Conservation (phyloP, 1,140 invertebrate species). For the Geopemphigus sp. region DNA sequence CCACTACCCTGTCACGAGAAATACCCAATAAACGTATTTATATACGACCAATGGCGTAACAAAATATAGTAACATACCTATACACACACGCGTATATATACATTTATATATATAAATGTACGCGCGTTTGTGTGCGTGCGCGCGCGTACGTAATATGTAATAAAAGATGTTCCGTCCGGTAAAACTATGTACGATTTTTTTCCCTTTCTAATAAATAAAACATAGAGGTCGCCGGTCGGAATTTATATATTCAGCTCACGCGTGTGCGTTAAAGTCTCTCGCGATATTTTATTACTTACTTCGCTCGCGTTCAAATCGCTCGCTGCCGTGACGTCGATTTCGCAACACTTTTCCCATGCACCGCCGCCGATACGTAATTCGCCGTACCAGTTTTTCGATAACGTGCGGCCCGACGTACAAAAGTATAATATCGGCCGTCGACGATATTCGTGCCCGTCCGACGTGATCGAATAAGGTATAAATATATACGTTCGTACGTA, state of each 20-base stretch:
- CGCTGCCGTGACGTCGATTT: not conserved
- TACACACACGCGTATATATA: not conserved
- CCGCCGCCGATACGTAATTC: not conserved
- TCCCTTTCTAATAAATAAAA: constrained; percentile 41
- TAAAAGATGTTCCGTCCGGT: constrained; percentile 31
- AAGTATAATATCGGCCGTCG: not conserved
- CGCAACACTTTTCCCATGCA: constrained; percentile 4
- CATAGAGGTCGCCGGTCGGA: constrained; percentile 28
- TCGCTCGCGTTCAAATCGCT: constrained; percentile 30
- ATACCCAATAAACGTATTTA: no score
- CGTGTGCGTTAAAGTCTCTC: constrained; percentile 22
- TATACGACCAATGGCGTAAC: not conserved
- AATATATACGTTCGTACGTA: not conserved
- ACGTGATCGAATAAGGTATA: not conserved
- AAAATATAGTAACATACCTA: not conserved
- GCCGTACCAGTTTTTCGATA: constrained; percentile 28
- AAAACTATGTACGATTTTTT: constrained; percentile 30
- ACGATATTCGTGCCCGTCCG: not conserved
- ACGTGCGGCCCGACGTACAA: not conserved
- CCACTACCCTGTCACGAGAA: no score
- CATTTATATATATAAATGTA: no score
- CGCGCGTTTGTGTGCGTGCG: not conserved
- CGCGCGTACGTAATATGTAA: not conserved
- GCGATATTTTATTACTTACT: constrained; percentile 48
- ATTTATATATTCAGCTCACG: constrained; percentile 23